A percentile compares a stretch with the other conserved stretches of the same genome.
These are phyloP conservation scores for Brachyistius frenatus DNA, from an alignment of 2,113 vertebrate species.

Conservation along the genomic window DNA sequence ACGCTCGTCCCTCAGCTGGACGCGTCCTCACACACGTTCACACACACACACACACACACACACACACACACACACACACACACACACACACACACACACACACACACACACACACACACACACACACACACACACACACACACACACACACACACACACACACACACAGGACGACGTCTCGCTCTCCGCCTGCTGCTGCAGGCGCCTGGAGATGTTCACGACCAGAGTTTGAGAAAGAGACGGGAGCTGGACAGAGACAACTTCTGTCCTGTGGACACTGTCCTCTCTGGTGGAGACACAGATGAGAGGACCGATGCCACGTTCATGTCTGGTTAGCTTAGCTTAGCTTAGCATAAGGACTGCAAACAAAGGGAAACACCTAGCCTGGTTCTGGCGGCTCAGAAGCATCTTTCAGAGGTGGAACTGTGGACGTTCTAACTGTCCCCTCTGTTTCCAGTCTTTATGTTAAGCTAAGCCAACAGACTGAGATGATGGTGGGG, in stretches of 20 bases:
- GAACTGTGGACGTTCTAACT: neutral
- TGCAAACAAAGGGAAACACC: too few species aligned
- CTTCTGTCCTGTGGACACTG: too few species aligned
- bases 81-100: neutral
- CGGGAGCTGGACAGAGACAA: too few species aligned
- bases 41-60: constrained; percentile 3
- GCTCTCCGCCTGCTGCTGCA: too few species aligned
- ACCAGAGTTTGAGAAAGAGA: too few species aligned
- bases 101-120: constrained; percentile 10
- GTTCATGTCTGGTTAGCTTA: too few species aligned
- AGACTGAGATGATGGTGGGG: neutral
- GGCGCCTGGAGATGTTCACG: too few species aligned
- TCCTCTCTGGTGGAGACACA: too few species aligned
- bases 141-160: constrained; percentile 1
- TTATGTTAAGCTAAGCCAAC: neutral
- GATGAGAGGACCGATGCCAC: too few species aligned
- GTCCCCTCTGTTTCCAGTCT: neutral
- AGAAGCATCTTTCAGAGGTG: neutral
- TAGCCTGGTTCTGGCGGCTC: neutral
- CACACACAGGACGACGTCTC: too few species aligned
- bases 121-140: constrained; percentile 8
- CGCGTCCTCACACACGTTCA: constrained; percentile 37
- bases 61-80: too few species aligned
- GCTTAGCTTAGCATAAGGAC: too few species aligned
- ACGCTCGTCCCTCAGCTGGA: constrained; percentile 27